A percentile compares a stretch with the other conserved stretches of the same genome.
Conservation (phyloP, 2,888 invertebrate genomes). For the Nymphalis urticae region DNA sequence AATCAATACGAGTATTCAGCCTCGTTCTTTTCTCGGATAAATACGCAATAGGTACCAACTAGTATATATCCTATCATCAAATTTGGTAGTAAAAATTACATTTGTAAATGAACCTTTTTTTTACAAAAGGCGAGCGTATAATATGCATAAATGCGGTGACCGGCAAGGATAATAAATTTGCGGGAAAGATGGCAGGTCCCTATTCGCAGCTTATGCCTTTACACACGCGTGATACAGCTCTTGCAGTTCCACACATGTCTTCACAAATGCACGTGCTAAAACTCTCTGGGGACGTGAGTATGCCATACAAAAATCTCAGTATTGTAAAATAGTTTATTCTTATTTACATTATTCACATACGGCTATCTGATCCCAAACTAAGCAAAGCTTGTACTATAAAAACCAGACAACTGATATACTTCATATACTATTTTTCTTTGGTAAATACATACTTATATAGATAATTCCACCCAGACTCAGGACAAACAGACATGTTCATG, state of each 20-base stretch:
- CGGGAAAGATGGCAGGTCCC: constrained; percentile 74
- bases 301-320: too few relatives aligned
- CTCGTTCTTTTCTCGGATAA: constrained; percentile 73
- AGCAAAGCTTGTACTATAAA: too few relatives aligned
- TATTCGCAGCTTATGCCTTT: constrained; percentile 63
- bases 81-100: neutral
- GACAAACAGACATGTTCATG: too few relatives aligned
- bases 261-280: constrained; percentile 60
- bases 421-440: too few relatives aligned
- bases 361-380: too few relatives aligned
- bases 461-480: too few relatives aligned
- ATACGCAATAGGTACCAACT: constrained; percentile 61
- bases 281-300: constrained; percentile 62
- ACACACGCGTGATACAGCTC: constrained; percentile 51
- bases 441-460: too few relatives aligned
- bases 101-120: neutral
- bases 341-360: too few relatives aligned
- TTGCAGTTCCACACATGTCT: constrained; percentile 65
- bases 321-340: too few relatives aligned
- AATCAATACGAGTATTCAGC: constrained; percentile 62
- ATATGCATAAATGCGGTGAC: constrained; percentile 67
- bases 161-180: constrained; percentile 74
- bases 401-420: too few relatives aligned
- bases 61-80: neutral
- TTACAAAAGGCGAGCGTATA: constrained; percentile 63